phyloP scores from a whole-genome alignment of 1,140 invertebrate genomes.

The Vanessa atalanta region DNA sequence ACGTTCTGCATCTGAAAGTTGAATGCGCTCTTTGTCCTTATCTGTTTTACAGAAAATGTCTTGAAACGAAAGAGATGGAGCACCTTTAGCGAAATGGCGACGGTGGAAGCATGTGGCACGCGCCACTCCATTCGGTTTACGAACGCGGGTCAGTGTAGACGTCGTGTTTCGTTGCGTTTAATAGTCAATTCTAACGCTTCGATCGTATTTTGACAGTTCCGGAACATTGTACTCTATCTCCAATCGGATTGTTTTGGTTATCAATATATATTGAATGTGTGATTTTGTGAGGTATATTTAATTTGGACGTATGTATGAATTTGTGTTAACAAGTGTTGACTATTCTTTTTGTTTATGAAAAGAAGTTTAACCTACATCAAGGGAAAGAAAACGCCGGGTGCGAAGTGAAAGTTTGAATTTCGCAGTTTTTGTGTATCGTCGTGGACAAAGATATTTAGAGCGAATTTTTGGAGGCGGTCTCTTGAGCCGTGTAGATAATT shows the following conservation, averaged over 20 bases:
- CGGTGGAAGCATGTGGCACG: conserved; percentile 72
- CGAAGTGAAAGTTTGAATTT: conserved; percentile 72
- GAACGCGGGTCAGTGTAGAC: conserved; percentile 53
- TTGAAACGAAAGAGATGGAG: conserved; percentile 63
- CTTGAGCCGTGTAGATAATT: conserved; percentile 57
- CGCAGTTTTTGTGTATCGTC: conserved; percentile 49
- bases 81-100: conserved; percentile 46
- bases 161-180: conserved; percentile 50
- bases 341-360: conserved; percentile 34
- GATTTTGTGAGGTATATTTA: conserved; percentile 13
- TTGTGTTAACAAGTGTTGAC: conserved; percentile 21
- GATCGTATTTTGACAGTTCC: conserved; percentile 68
- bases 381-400: conserved; percentile 54
- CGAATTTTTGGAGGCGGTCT: conserved; percentile 43
- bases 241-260: conserved; percentile 29
- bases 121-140: conserved; percentile 72
- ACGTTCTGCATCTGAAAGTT: conserved; percentile 54
- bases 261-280: conserved; percentile 23
- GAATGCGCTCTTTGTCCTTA: conserved; percentile 57
- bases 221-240: conserved; percentile 34
- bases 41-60: conserved; percentile 46
- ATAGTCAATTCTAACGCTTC: conserved; percentile 25
- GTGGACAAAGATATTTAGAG: conserved; percentile 47
- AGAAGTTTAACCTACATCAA: conserved; percentile 68
- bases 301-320: conserved; percentile 10